These are phyloP conservation scores for Tholera decimalis DNA, from an alignment of 2,888 invertebrate species.

Conservation along the genomic window DNA sequence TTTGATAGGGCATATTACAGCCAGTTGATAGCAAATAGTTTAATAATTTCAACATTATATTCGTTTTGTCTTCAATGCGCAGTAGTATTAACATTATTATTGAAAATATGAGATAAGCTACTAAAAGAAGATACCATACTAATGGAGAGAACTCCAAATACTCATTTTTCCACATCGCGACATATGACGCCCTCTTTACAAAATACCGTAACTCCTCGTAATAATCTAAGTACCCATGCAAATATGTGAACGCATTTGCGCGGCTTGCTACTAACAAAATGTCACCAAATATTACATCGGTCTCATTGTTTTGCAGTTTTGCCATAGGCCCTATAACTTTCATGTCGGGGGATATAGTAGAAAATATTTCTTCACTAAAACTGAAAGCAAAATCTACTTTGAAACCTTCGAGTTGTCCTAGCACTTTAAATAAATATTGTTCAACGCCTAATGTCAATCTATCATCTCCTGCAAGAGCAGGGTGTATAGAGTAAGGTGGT, in stretches of 20 bases:
- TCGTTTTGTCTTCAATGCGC: conserved; percentile 40
- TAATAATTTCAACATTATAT: conserved; percentile 45
- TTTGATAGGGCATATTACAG: conserved; percentile 21
- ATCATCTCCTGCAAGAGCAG: conserved; percentile 14
- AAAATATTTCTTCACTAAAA: background rate
- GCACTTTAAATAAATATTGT: conserved; percentile 40
- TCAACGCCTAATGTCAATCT: conserved; percentile 36
- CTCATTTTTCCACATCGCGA: conserved; percentile 57
- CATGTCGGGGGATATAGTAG: conserved; percentile 30
- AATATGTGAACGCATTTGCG: conserved; percentile 34
- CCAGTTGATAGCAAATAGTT: conserved; percentile 41
- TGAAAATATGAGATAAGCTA: conserved; percentile 31
- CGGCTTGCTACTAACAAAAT: conserved; percentile 15
- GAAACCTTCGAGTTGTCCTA: conserved; percentile 44
- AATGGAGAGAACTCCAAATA: conserved; percentile 55
- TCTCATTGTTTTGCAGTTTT: conserved; percentile 39
- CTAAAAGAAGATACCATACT: conserved; percentile 37
- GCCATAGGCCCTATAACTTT: conserved; percentile 29
- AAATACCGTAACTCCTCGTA: conserved; percentile 42
- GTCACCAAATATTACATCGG: conserved; percentile 46
- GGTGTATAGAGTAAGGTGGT: conserved; percentile 48
- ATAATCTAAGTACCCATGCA: conserved; percentile 49
- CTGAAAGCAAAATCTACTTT: conserved; percentile 38
- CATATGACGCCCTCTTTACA: conserved; percentile 12
- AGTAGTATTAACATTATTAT: conserved; percentile 40